Base-by-base conservation (phyloP, 30 jellyfish, hydroid and myxozoan species). In the Aurelia coerulea region DNA sequence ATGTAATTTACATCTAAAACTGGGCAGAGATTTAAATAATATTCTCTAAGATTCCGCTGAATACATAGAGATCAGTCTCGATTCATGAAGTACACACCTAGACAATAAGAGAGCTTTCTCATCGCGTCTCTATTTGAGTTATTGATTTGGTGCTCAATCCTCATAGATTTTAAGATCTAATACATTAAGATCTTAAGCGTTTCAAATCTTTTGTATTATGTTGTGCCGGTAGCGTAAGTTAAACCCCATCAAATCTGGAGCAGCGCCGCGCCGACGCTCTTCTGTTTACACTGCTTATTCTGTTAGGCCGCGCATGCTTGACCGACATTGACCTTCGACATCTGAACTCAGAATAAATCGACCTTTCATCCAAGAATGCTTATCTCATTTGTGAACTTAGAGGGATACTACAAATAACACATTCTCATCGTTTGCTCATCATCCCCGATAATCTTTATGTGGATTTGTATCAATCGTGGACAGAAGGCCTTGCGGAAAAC, bases 211-310 rank as follows among this genome's bases (percentile, higher is more conserved):
- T 74, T 83, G 86, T 83, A 74, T 72, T 62, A 70, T 72, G 77
- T 64, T 83, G 62, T 84, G 88, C 88, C 93, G 93, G 87, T 74
- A 73, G 65, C 88, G 66, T 74, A 46, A 66, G 88, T 71, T 74
- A 84, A 84, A 73, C 62, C 93, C 66, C 83, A 54, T 84, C 65
- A 73, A 77, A 84, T 84, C 93, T 65, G 65, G 53, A 70, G 65
- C 84, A 84, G 93, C 88, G 93, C 93, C 93, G 88, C 93, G 88
- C 76, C 19, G 93, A 73, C 93, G 68, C 79, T 29, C 81, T 52
- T 62, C 69, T 84, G 83, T 84, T 73, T 84, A 68, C 88, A 59
- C 33, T 59, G 88, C 65, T 52, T 77, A 73, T 64, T 83, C 86
- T 39, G 72, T 4, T 49, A 37, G 76, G 75, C 76, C 79, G 56